phyloP scores from a whole-genome alignment of 37 sponge, comb jelly and placozoan genomes.

The Spongilla lacustris region DNA sequence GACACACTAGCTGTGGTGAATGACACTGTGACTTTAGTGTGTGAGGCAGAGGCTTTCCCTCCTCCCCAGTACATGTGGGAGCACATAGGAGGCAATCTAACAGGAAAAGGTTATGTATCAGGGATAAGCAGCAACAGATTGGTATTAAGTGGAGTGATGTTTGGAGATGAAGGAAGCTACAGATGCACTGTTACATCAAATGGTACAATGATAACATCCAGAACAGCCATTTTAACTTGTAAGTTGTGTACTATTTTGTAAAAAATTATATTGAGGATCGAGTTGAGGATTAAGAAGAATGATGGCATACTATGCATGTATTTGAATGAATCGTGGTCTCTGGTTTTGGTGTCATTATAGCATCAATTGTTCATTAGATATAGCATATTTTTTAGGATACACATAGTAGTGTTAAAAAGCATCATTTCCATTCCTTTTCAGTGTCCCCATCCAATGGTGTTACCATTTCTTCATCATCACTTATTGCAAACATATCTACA shows the following conservation, averaged over 20 bases:
- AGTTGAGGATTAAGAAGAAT: too few species aligned
- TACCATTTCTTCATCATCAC: not conserved
- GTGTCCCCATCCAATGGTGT: not conserved
- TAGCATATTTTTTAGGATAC: too few species aligned
- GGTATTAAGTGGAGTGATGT: not conserved
- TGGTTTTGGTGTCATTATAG: too few species aligned
- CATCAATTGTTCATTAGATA: too few species aligned
- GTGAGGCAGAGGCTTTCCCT: slow-evolving; percentile 57
- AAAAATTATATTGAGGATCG: too few species aligned
- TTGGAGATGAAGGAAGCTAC: slow-evolving; percentile 6
- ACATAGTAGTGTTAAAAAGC: not conserved
- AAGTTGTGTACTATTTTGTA: too few species aligned
- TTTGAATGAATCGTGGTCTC: too few species aligned
- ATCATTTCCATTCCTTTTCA: not conserved
- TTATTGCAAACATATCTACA: too few species aligned
- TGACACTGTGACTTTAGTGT: slow-evolving; percentile 10
- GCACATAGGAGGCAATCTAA: too few species aligned
- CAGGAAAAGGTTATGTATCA: too few species aligned
- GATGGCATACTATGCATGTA: too few species aligned
- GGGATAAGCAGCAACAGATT: not conserved
- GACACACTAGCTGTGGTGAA: slow-evolving; percentile 7
- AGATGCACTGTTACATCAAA: slow-evolving; percentile 1
- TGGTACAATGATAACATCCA: not conserved
- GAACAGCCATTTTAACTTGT: slow-evolving; percentile 2
- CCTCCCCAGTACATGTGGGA: slow-evolving; percentile 35